Evolutionary conservation across 2,113 vertebrate genomes (phyloP), one percentile per base, ranked within the genome.

Genomic region (Rhinogobius similis): DNA sequence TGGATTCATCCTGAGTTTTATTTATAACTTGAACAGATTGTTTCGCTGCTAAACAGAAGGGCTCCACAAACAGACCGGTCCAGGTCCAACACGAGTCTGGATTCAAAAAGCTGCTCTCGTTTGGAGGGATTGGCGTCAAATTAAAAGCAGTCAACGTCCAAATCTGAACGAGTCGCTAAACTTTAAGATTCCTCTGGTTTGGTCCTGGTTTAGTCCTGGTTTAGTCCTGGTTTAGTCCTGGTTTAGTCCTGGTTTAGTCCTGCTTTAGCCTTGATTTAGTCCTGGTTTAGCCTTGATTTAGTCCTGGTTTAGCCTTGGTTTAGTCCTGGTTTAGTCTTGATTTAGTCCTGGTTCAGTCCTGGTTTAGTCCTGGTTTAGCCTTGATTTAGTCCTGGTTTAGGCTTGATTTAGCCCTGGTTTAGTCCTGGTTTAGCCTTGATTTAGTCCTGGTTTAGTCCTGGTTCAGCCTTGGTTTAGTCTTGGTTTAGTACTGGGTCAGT

Each of bases 11-110:
- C 41, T 55, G 58, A 66, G 38, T 88, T 52, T 24, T 53, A 84
- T 82, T 81, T 83, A 65, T 71, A 81, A 78, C 78, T 79, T 70
- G 63, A 56, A 81, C 58, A 79, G 46, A 74, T 61, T 78, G 48
- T 78, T 80, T 66, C 70, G 48, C 62, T 67, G 5, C 27, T 26
- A 53, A 61, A 62, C 67, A 66, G 68, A 75, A 43, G 63, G 20
- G 55, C 14, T 48, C 44, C 58, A 23, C 56, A 56, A 39, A 68
- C 56, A 67, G 27, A 43, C 65, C 38, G 29, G 59, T 75, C 72
- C 62, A 46, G 18, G 38, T 50, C 52, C 64, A 73, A 66, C 55
- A 62, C 61, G 21, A 62, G 63, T 4, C 13, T 43, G 0, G 32
- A 68, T 46, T 24, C 50, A 68, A 71, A 56, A 72, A 61, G 53